These are phyloP conservation scores for Leucophenga varia DNA, from an alignment of 1,140 invertebrate species.

Conservation along the genomic window DNA sequence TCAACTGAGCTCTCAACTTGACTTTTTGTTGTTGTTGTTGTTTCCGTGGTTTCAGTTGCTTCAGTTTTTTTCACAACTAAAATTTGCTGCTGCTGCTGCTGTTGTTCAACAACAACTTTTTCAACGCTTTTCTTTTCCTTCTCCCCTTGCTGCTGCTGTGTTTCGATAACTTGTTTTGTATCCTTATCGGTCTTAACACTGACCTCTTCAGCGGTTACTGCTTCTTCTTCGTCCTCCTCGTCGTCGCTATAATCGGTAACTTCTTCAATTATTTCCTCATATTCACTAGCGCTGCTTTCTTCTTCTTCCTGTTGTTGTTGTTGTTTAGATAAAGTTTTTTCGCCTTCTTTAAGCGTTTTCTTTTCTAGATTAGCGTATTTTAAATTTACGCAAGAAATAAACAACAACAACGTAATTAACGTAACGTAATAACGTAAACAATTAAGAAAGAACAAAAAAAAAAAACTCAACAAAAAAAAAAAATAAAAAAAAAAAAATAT, in stretches of 20 bases:
- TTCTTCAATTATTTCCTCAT: slow-evolving; percentile 54
- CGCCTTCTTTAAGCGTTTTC: slow-evolving; percentile 25
- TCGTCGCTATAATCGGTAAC: slow-evolving; percentile 46
- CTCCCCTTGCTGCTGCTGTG: not conserved
- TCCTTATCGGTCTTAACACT: too few species aligned
- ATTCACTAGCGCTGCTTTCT: slow-evolving; percentile 51
- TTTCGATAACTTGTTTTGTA: too few species aligned
- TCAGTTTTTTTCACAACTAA: not conserved
- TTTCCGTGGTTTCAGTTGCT: too few species aligned
- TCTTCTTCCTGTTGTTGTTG: slow-evolving; percentile 38
- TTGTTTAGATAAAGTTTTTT: slow-evolving; percentile 32
- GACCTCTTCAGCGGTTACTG: slow-evolving; percentile 13
- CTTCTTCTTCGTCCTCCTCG: slow-evolving; percentile 30
- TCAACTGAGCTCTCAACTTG: too few species aligned
- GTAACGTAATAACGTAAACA: too few species aligned
- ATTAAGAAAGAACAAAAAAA: not conserved
- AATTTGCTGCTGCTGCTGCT: too few species aligned
- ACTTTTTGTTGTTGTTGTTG: too few species aligned
- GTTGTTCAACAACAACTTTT: too few species aligned
- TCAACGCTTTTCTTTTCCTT: slow-evolving; percentile 5
- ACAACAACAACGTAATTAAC: too few species aligned
- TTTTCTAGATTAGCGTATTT: slow-evolving; percentile 28
- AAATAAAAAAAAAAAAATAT: slow-evolving; percentile 4
- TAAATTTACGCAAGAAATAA: slow-evolving; percentile 7
- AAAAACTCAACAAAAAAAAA: not conserved